Conservation (phyloP, 2,113 vertebrate species). For the Lagopus leucura region DNA sequence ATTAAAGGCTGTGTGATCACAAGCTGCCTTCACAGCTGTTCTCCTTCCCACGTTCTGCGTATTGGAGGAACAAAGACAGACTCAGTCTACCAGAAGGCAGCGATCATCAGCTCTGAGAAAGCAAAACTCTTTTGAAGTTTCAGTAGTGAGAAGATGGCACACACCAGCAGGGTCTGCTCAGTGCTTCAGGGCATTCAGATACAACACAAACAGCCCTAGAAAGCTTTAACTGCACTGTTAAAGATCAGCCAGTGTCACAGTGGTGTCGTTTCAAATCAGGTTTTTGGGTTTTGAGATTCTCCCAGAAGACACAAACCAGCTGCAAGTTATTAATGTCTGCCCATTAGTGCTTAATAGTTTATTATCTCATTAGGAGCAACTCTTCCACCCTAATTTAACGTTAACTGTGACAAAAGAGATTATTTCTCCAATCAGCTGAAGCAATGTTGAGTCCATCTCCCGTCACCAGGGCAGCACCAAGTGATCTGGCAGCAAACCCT, state of each 20-base stretch:
- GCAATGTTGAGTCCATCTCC: background rate
- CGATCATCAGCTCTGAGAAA: background rate
- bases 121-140: background rate
- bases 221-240: background rate
- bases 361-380: background rate
- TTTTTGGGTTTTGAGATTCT: background rate
- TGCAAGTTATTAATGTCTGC: background rate
- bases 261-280: background rate
- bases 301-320: background rate
- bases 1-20: background rate
- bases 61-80: background rate
- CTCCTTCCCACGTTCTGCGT: background rate
- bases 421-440: background rate
- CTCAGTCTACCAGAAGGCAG: background rate
- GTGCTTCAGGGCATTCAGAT: background rate
- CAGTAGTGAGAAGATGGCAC: background rate
- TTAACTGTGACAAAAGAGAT: background rate
- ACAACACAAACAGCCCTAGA: background rate
- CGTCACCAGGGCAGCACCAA: background rate
- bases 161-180: background rate
- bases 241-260: background rate
- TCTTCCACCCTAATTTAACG: background rate
- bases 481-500: background rate
- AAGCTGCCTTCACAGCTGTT: background rate
- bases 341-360: background rate